Conservation (phyloP, 2,797 vertebrate genomes). For the Sternarchorhynchus goeldii region DNA sequence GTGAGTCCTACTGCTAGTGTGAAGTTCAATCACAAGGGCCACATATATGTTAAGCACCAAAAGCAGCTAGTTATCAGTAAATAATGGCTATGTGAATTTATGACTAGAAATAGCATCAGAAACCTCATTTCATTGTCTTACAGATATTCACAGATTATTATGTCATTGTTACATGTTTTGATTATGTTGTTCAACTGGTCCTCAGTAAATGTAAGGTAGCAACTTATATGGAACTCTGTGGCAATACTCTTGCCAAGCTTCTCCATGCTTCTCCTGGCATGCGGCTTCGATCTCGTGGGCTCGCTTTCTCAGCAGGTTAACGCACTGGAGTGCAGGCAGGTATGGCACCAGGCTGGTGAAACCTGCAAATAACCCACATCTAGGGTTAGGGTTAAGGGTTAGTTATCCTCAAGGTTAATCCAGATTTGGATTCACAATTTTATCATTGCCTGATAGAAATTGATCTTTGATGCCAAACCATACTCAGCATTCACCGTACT, state of each 20-base stretch:
- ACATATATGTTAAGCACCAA: background rate
- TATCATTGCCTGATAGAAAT: too few species aligned
- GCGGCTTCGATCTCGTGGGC: slow-evolving; percentile 50
- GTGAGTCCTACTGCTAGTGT: too few species aligned
- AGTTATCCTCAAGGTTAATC: too few species aligned
- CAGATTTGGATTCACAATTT: too few species aligned
- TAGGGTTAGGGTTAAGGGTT: too few species aligned
- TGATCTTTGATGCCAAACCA: too few species aligned
- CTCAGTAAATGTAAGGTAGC: slow-evolving; percentile 58
- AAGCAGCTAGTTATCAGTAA: background rate
- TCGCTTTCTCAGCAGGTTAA: slow-evolving; percentile 44
- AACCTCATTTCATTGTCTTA: too few species aligned
- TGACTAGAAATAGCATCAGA: too few species aligned
- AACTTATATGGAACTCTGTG: slow-evolving; percentile 52
- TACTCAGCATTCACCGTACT: too few species aligned
- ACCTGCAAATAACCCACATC: slow-evolving; percentile 1
- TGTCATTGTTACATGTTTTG: background rate
- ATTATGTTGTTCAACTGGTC: background rate
- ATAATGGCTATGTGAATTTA: too few species aligned
- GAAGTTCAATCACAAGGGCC: too few species aligned
- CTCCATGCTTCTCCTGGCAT: slow-evolving; percentile 52
- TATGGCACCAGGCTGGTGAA: slow-evolving; percentile 53
- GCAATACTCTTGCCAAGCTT: slow-evolving; percentile 59
- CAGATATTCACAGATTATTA: too few species aligned
- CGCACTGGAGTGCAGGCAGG: slow-evolving; percentile 49